These are phyloP conservation scores for Anagrus nilaparvatae DNA, from an alignment of 1,140 invertebrate species.

Conservation along the genomic window DNA sequence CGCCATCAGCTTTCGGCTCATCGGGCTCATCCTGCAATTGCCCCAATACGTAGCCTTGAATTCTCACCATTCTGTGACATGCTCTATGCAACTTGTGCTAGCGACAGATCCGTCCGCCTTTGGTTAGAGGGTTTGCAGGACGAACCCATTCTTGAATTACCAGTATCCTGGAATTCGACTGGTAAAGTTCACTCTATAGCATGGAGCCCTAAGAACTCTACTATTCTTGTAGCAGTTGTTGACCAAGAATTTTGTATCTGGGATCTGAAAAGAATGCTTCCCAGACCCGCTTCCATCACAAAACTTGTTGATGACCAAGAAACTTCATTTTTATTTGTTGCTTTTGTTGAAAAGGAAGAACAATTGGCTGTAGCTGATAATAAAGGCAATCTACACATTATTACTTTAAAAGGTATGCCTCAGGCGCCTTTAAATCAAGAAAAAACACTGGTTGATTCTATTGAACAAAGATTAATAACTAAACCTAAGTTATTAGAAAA, in stretches of 20 bases:
- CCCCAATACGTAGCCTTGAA: slow-evolving; percentile 63
- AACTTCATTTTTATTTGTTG: slow-evolving; percentile 39
- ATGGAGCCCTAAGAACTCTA: slow-evolving; percentile 75
- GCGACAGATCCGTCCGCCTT: slow-evolving; percentile 68
- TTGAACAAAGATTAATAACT: slow-evolving; percentile 51
- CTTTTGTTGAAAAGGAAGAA: slow-evolving; percentile 53
- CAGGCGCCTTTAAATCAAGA: slow-evolving; percentile 55
- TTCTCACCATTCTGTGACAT: slow-evolving; percentile 70
- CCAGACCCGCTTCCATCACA: slow-evolving; percentile 51
- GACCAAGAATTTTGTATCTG: slow-evolving; percentile 56
- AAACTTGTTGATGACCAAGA: slow-evolving; percentile 32
- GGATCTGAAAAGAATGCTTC: slow-evolving; percentile 57
- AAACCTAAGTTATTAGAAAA: slow-evolving; percentile 48
- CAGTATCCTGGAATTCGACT: slow-evolving; percentile 40
- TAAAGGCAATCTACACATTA: slow-evolving; percentile 51
- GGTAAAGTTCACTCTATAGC: slow-evolving; percentile 54
- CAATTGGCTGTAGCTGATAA: slow-evolving; percentile 57
- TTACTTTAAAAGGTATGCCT: slow-evolving; percentile 57
- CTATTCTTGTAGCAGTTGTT: slow-evolving; percentile 65
- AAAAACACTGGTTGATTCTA: slow-evolving; percentile 45
- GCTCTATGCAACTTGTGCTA: slow-evolving; percentile 71
- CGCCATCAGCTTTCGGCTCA: slow-evolving; percentile 47
- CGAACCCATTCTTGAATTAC: slow-evolving; percentile 53
- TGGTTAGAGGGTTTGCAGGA: slow-evolving; percentile 57
- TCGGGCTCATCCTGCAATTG: slow-evolving; percentile 62